Percentiles rank a stretch among this genome's conserved stretches.
These are phyloP conservation scores for Diabrotica balteata DNA, from an alignment of 2,888 invertebrate genomes.

Conservation along the genomic window DNA sequence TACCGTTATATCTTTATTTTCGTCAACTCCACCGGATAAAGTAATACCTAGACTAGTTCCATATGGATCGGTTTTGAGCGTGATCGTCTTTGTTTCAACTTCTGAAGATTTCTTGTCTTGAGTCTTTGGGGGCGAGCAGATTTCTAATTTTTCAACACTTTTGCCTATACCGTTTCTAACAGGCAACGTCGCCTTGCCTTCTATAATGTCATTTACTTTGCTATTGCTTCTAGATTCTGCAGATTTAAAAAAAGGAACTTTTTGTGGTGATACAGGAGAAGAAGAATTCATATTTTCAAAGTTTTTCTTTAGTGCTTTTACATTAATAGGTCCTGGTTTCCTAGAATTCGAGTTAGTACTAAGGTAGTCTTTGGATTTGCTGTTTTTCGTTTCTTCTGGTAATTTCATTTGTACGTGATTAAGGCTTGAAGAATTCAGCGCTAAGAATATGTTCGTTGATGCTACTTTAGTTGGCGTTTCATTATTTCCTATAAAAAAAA, in stretches of 20 bases:
- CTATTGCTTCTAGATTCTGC: constrained; percentile 38
- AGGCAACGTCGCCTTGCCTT: constrained; percentile 33
- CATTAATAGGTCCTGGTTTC: constrained; percentile 53
- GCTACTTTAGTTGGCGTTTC: constrained; percentile 4
- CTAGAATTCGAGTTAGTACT: constrained; percentile 16
- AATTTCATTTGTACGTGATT: constrained; percentile 20
- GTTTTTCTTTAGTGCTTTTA: constrained; percentile 67
- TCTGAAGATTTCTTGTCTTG: constrained; percentile 20
- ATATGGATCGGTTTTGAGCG: constrained; percentile 71
- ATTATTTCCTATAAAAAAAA: constrained; percentile 15
- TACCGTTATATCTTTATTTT: constrained; percentile 90
- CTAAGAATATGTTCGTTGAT: constrained; percentile 11
- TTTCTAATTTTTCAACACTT: constrained; percentile 24
- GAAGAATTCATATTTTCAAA: constrained; percentile 59
- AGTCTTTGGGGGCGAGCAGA: constrained; percentile 21
- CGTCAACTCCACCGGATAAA: constrained; percentile 87
- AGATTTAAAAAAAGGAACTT: constrained; percentile 35
- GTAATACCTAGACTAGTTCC: constrained; percentile 85
- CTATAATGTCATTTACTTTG: constrained; percentile 35
- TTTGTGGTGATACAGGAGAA: constrained; percentile 38
- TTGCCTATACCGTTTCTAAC: constrained; percentile 13
- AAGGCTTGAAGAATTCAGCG: constrained; percentile 1
- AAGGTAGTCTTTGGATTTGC: constrained; percentile 8
- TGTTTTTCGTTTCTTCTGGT: not conserved
- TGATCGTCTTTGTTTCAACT: constrained; percentile 67